Percentiles rank a stretch among this genome's conserved stretches.
Evolutionary conservation across 2,113 vertebrate genomes (phyloP).

Genomic region (Oryzias melastigma): DNA sequence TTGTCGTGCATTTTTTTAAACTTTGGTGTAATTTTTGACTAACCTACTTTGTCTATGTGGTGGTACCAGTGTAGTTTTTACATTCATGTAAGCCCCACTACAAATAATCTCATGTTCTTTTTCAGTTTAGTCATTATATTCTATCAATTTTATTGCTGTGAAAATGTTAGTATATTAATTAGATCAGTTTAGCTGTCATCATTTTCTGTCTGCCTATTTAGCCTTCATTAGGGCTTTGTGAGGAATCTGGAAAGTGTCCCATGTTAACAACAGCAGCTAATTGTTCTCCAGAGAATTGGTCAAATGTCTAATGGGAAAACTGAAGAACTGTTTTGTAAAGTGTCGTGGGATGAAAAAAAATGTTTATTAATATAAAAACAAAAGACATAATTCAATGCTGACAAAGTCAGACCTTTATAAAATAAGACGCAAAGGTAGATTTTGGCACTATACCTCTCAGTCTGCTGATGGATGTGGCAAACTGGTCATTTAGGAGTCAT

Average conservation of each 20-base stretch:
- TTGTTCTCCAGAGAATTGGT: conserved; percentile 42
- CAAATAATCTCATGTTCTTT: conserved; percentile 19
- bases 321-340: conserved; percentile 14
- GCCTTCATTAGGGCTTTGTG: conserved; percentile 56
- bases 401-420: conserved; percentile 7
- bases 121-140: conserved; percentile 37
- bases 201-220: conserved; percentile 49
- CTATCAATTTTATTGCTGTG: conserved; percentile 40
- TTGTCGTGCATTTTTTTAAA: too few species aligned
- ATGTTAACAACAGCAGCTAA: conserved; percentile 58
- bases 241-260: conserved; percentile 40
- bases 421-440: conserved; percentile 8
- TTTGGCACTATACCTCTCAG: conserved; percentile 10
- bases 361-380: conserved; percentile 14
- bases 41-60: not conserved
- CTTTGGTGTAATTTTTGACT: not conserved
- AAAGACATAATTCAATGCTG: conserved; percentile 1
- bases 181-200: conserved; percentile 48
- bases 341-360: conserved; percentile 12
- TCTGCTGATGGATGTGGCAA: conserved; percentile 24
- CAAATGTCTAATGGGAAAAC: conserved; percentile 39
- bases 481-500: conserved; percentile 48
- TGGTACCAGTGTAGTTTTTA: not conserved
- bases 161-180: conserved; percentile 40
- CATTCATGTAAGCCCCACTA: conserved; percentile 1